These are phyloP conservation scores for Megaceryle torquata DNA, from an alignment of 2,113 vertebrate species.

Conservation along the genomic window DNA sequence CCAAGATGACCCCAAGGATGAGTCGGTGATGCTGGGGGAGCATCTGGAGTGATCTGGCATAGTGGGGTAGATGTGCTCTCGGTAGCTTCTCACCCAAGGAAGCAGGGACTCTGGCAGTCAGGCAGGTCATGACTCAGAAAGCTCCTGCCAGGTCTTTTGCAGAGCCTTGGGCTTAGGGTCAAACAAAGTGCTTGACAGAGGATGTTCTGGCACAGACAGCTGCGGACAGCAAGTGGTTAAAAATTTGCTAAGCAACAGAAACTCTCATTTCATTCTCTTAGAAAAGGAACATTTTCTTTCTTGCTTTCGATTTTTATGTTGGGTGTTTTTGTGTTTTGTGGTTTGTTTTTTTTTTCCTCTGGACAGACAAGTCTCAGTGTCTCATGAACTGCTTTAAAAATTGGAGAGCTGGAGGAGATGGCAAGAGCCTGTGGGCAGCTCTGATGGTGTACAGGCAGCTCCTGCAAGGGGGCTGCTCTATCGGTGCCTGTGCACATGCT, in stretches of 20 bases:
- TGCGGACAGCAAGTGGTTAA: conserved; percentile 5
- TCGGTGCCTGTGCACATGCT: neutral
- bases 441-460: fast-evolving
- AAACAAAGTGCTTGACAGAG: neutral
- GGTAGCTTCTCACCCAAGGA: neutral
- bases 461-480: neutral
- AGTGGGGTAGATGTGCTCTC: neutral
- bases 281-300: neutral
- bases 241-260: conserved; percentile 56
- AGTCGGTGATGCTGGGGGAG: neutral
- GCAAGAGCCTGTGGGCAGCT: neutral
- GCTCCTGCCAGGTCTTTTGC: neutral
- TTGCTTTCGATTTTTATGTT: neutral
- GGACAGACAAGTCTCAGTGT: neutral
- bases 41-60: neutral
- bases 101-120: fast-evolving
- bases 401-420: neutral
- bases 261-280: neutral
- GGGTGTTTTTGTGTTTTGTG: no score
- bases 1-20: neutral
- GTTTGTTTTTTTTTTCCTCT: neutral
- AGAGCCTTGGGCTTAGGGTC: neutral
- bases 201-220: neutral
- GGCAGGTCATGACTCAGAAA: neutral
- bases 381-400: neutral